Evolutionary conservation across 2,113 vertebrate genomes (phyloP).

Genomic region (Pampusana beccarii): DNA sequence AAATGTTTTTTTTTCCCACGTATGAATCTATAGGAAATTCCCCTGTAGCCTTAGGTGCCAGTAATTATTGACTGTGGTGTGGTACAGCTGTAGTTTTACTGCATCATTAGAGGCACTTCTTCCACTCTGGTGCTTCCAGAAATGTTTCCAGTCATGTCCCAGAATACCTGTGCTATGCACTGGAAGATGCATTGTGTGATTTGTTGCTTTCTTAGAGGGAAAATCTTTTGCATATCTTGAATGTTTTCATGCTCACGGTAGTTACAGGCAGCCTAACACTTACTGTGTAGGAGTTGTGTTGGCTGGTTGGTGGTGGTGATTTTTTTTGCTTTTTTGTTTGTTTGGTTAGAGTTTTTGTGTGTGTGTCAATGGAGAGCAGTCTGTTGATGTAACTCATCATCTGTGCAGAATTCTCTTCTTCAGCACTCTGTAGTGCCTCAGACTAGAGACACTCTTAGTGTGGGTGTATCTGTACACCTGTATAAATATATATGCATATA

Average conservation of each 20-base stretch:
- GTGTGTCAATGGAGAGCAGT: background rate
- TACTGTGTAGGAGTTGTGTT: fast-evolving
- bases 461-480: background rate
- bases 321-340: no score
- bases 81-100: conserved; percentile 26
- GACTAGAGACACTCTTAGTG: background rate
- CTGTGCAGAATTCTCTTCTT: background rate
- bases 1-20: background rate
- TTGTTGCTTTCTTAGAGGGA: background rate
- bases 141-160: background rate
- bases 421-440: background rate
- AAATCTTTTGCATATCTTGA: background rate
- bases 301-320: no score
- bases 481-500: background rate
- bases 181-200: background rate
- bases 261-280: background rate
- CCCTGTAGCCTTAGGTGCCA: background rate
- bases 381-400: background rate
- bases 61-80: background rate
- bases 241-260: background rate
- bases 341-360: no score
- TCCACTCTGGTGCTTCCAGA: background rate
- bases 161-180: background rate
- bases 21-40: background rate
- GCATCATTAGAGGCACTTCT: conserved; percentile 23